These are phyloP conservation scores for Coptodon rendalli DNA, from an alignment of 2,113 vertebrate species.

Conservation along the genomic window DNA sequence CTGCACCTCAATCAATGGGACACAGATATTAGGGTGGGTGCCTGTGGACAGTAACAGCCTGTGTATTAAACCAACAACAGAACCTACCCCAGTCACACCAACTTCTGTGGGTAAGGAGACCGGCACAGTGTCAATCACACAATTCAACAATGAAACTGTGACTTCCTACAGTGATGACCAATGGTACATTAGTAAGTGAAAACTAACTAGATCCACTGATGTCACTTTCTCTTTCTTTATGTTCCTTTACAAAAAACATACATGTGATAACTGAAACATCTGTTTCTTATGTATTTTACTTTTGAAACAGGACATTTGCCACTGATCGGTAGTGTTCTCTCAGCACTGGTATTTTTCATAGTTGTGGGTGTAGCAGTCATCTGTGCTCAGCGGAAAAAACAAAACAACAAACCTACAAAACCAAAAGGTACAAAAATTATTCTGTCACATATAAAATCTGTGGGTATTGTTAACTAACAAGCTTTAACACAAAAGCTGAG, in stretches of 20 bases:
- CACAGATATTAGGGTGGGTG: fast-evolving
- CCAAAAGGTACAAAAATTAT: neutral
- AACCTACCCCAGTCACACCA: fast-evolving
- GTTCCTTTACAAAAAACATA: neutral
- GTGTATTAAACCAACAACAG: fast-evolving
- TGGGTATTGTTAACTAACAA: neutral
- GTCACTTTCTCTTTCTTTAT: neutral
- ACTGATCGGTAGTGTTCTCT: neutral
- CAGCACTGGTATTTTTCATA: neutral
- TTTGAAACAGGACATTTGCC: fast-evolving
- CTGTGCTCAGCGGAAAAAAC: conserved; percentile 11
- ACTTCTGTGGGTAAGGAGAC: neutral
- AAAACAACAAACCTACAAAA: neutral
- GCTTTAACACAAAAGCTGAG: fast-evolving
- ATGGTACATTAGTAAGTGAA: conserved; percentile 36
- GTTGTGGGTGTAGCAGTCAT: neutral
- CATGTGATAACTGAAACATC: neutral
- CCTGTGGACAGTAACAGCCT: fast-evolving
- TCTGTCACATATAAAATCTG: fast-evolving
- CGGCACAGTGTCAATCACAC: fast-evolving
- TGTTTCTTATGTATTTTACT: neutral
- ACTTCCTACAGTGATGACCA: fast-evolving
- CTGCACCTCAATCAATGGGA: neutral
- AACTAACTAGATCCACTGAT: neutral
- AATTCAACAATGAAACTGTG: neutral